Evolutionary conservation across 2,113 vertebrate species (phyloP).

Genomic region (Mirounga angustirostris): DNA sequence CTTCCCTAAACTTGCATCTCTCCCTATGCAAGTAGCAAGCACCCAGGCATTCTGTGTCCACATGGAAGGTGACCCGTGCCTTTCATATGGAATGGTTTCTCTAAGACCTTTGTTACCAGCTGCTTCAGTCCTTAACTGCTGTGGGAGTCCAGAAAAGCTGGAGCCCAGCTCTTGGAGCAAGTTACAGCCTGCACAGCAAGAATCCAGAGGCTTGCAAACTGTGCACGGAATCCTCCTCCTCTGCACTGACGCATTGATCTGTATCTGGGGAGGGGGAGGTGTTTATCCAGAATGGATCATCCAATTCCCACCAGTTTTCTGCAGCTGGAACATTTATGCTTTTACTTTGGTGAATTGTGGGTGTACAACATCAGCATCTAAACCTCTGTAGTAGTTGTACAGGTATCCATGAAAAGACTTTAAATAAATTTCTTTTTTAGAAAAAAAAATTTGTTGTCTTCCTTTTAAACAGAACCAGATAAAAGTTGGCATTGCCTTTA

Average conservation of each 20-base stretch:
- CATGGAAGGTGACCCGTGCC: not conserved
- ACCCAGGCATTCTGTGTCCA: not conserved
- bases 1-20: not conserved
- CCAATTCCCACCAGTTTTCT: not conserved
- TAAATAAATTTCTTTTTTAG: not conserved
- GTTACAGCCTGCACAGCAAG: fast-evolving
- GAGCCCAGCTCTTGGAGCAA: not conserved
- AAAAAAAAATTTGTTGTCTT: not conserved
- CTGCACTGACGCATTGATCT: not conserved
- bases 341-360: not conserved
- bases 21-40: not conserved
- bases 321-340: not conserved
- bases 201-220: not conserved
- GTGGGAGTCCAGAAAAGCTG: not conserved
- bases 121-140: not conserved
- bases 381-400: not conserved
- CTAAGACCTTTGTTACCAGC: too few species aligned
- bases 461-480: not conserved
- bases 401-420: not conserved
- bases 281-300: not conserved
- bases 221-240: not conserved
- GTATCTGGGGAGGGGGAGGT: not conserved
- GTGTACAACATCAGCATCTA: not conserved
- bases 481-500: not conserved
- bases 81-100: not conserved